A percentile compares a stretch with the other conserved stretches of the same genome.
These are phyloP conservation scores for Xestia rhomboidea DNA, from an alignment of 2,888 invertebrate genomes.

Conservation along the genomic window DNA sequence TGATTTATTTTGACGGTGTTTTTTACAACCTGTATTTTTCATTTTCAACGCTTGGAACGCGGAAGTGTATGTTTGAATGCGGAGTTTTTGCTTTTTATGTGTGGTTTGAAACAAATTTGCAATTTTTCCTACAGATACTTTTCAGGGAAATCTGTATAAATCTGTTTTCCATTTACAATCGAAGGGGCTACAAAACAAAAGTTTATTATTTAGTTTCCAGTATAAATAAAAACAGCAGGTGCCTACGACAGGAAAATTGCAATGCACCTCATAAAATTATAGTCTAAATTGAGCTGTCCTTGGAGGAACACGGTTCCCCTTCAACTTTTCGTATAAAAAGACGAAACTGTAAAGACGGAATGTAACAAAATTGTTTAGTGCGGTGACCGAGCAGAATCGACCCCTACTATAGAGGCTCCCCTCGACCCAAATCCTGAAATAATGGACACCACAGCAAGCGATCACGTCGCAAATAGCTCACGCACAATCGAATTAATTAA, in stretches of 20 bases:
- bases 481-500: slow-evolving; percentile 90
- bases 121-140: not conserved
- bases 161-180: not conserved
- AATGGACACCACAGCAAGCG: slow-evolving; percentile 84
- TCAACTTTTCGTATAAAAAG: slow-evolving; percentile 77
- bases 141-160: not conserved
- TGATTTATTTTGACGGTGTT: slow-evolving; percentile 63
- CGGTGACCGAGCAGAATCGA: slow-evolving; percentile 86
- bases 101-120: not conserved
- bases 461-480: slow-evolving; percentile 85
- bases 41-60: slow-evolving; percentile 32
- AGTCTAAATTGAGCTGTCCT: slow-evolving; percentile 79
- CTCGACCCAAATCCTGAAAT: slow-evolving; percentile 86
- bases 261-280: slow-evolving; percentile 64
- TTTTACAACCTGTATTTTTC: slow-evolving; percentile 45
- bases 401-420: slow-evolving; percentile 77
- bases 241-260: slow-evolving; percentile 19
- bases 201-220: not conserved
- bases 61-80: slow-evolving; percentile 21
- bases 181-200: slow-evolving; percentile 1
- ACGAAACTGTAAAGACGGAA: slow-evolving; percentile 77
- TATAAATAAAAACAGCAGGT: slow-evolving; percentile 8
- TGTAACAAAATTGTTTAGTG: slow-evolving; percentile 85
- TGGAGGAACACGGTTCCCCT: slow-evolving; percentile 76
- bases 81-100: slow-evolving; percentile 12